phyloP scores from a whole-genome alignment of 2,888 invertebrate species.

The Hetaerina titia region DNA sequence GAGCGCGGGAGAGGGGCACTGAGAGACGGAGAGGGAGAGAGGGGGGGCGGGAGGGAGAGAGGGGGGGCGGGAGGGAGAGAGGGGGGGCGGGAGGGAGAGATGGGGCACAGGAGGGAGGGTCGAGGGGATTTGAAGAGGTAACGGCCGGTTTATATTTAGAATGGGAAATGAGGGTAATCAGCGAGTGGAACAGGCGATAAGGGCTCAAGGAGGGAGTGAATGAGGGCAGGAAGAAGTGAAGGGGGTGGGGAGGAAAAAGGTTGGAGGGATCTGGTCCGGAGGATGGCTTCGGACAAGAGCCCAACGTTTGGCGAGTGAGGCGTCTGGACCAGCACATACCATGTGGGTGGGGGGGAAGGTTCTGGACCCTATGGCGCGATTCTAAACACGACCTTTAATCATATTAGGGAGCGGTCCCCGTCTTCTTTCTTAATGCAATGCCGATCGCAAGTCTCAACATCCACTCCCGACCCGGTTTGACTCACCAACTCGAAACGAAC shows the following conservation, averaged over 20 bases:
- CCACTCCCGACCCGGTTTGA: too few relatives aligned
- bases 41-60: background rate
- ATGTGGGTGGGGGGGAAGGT: background rate
- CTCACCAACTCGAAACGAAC: too few relatives aligned
- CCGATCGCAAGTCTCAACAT: too few relatives aligned
- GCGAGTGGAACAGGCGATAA: slow-evolving; percentile 56
- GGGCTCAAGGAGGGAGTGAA: slow-evolving; percentile 38
- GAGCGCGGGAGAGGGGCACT: background rate
- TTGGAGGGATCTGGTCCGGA: background rate
- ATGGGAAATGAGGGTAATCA: slow-evolving; percentile 62
- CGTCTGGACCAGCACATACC: background rate
- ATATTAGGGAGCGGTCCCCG: background rate
- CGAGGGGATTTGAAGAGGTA: background rate
- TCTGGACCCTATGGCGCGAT: background rate
- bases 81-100: too few relatives aligned
- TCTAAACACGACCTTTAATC: background rate
- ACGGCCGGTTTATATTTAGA: slow-evolving; percentile 47
- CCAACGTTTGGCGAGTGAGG: background rate
- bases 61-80: background rate
- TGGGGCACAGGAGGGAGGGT: background rate
- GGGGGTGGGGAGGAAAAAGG: background rate
- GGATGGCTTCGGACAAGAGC: slow-evolving; percentile 16
- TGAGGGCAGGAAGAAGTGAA: background rate
- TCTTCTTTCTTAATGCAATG: background rate
- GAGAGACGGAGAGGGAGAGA: background rate